These are phyloP conservation scores for Thymelicus acteon DNA, from an alignment of 2,888 invertebrate species.

Conservation along the genomic window DNA sequence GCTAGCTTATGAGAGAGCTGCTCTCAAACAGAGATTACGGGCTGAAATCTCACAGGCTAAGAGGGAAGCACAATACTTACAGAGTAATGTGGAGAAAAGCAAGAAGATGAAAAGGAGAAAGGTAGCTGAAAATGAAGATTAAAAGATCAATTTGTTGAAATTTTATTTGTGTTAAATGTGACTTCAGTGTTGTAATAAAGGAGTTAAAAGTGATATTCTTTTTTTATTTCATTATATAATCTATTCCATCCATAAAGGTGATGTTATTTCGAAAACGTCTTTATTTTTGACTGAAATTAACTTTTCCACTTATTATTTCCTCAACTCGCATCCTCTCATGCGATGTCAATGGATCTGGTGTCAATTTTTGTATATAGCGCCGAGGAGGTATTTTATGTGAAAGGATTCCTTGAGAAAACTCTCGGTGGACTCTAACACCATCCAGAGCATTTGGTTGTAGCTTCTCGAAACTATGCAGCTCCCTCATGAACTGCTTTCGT, in stretches of 20 bases:
- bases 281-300: constrained; percentile 61
- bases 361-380: constrained; percentile 73
- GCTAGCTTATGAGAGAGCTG: constrained; percentile 95
- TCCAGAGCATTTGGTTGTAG: constrained; percentile 86
- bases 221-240: not conserved
- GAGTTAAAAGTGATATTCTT: not conserved
- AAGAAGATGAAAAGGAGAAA: constrained; percentile 86
- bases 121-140: constrained; percentile 36
- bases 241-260: too few species aligned
- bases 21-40: constrained; percentile 92
- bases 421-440: constrained; percentile 86
- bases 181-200: not conserved
- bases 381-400: constrained; percentile 78
- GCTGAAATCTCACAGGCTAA: constrained; percentile 96
- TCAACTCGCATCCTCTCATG: constrained; percentile 75
- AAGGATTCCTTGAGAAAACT: constrained; percentile 85
- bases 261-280: not conserved
- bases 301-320: constrained; percentile 72
- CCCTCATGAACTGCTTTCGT: constrained; percentile 85
- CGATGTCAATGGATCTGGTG: constrained; percentile 68
- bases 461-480: constrained; percentile 85
- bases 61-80: constrained; percentile 94
- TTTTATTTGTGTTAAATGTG: not conserved
- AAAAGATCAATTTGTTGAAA: not conserved
- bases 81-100: constrained; percentile 91